Base-by-base conservation (phyloP, 2,113 vertebrate genomes). In the Psilopsiagon aurifrons region DNA sequence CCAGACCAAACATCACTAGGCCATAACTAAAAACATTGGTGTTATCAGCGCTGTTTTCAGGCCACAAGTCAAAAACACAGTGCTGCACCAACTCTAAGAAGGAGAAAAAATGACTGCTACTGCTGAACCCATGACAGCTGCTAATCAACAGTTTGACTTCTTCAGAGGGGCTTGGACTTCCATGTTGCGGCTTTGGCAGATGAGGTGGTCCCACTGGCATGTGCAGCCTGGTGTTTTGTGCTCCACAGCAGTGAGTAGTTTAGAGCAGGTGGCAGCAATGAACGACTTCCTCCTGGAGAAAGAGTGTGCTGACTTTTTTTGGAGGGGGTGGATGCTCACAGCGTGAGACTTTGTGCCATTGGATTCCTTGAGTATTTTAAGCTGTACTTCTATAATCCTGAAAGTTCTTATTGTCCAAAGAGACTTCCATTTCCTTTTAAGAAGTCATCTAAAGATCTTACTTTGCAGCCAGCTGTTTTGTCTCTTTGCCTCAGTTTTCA, bases 181-280 rank as follows among this genome's bases (percentile, higher is more conserved):
- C 15, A 28, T 24, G 35, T 1, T 33, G 68, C 14, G 55, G 19
- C 3, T 46, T 60, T 71, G 59, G 60, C 13, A 43, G 28, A 6
- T 28, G 33, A 33, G 28, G 10, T 51, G 22, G 17, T 51, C n/a
- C 24, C 23, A 0, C 33, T 67, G 51, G 15, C 47, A 18, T 52
- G 22, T 35, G 24, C n/a, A 27, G 41, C 22, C 41, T 20, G 15
- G 25, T 0, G 1, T 52, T 74, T 22, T 44, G 20, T 55, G 51
- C 31, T 20, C 31, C 19, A 3, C 20, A 4, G 51, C 1, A 31
- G 27, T 0, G 0, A 67, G 57, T 6, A 31, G 23, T 25, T 59
- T 29, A 8, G 74, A 64, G 47, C 24, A 54, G 49, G 9, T 10
- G 33, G 54, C 44, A 77, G 37, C 24, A 22, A 43, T 47, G 77